A percentile compares a stretch with the other conserved stretches of the same genome.
Evolutionary conservation across 2,797 vertebrate species (phyloP).

Genomic region (Okamejei kenojei): DNA sequence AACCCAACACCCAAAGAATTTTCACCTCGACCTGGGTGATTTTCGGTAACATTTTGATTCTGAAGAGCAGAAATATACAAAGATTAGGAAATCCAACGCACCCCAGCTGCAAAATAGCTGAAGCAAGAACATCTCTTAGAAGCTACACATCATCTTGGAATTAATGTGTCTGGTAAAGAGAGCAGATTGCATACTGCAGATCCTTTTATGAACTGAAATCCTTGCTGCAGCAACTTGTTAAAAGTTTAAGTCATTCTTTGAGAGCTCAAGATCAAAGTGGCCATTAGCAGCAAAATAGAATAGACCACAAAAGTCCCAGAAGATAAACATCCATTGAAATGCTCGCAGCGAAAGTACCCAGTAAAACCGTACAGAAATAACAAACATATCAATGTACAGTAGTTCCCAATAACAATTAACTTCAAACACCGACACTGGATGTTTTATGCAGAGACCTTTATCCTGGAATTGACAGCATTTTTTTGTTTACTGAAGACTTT

Average conservation of each 20-base stretch:
- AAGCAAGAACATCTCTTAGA: not conserved
- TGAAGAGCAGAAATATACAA: not conserved
- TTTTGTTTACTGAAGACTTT: not conserved
- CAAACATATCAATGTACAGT: not conserved
- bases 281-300: not conserved
- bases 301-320: not conserved
- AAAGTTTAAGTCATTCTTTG: not conserved
- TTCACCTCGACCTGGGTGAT: not conserved
- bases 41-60: not conserved
- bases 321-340: constrained; percentile 13
- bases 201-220: not conserved
- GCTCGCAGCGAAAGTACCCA: not conserved
- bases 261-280: not conserved
- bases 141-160: not conserved
- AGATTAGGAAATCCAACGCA: not conserved
- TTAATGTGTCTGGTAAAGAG: not conserved
- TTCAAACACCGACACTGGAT: not conserved
- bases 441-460: not conserved
- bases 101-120: too few species aligned
- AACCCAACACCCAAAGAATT: not conserved
- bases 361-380: not conserved
- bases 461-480: not conserved
- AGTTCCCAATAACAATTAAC: not conserved
- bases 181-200: not conserved
- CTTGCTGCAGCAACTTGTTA: not conserved